Conservation (phyloP, 1,140 invertebrate species). For the Apocrypta bakeri region DNA sequence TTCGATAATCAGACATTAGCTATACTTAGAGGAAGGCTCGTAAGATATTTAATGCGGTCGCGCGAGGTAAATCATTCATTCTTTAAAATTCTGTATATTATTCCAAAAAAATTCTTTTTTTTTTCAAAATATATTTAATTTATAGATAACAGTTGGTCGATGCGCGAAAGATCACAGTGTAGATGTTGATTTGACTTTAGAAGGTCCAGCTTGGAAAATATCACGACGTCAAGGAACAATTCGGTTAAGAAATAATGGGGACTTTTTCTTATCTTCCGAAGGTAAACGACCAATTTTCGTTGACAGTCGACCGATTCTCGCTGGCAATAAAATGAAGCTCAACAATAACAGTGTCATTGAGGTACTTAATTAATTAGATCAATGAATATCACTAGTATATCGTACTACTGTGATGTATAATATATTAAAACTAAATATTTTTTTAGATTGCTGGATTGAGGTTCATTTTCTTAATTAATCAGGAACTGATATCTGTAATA, state of each 20-base stretch:
- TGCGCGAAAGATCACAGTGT: constrained; percentile 91
- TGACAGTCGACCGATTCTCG: constrained; percentile 91
- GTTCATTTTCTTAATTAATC: constrained; percentile 95
- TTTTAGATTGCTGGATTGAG: constrained; percentile 88
- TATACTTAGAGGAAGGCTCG: constrained; percentile 92
- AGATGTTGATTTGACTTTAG: constrained; percentile 95
- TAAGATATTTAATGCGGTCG: constrained; percentile 96
- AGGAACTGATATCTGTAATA: constrained; percentile 91
- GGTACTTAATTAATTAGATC: constrained; percentile 77
- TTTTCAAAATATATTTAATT: constrained; percentile 43
- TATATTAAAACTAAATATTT: constrained; percentile 45
- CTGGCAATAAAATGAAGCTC: constrained; percentile 90
- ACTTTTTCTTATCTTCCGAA: constrained; percentile 95
- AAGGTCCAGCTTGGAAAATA: constrained; percentile 91
- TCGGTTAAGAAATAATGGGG: constrained; percentile 91
- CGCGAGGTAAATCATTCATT: constrained; percentile 80
- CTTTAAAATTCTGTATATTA: neutral
- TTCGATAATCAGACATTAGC: constrained; percentile 95
- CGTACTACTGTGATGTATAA: too few relatives aligned
- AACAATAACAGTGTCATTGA: constrained; percentile 96
- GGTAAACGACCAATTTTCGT: constrained; percentile 96
- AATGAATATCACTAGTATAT: constrained; percentile 8
- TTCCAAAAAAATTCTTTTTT: constrained; percentile 28
- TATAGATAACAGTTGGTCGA: constrained; percentile 92
- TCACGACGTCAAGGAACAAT: constrained; percentile 92